phyloP scores from a whole-genome alignment of 2,888 invertebrate genomes.

The Calephelis perditalis region DNA sequence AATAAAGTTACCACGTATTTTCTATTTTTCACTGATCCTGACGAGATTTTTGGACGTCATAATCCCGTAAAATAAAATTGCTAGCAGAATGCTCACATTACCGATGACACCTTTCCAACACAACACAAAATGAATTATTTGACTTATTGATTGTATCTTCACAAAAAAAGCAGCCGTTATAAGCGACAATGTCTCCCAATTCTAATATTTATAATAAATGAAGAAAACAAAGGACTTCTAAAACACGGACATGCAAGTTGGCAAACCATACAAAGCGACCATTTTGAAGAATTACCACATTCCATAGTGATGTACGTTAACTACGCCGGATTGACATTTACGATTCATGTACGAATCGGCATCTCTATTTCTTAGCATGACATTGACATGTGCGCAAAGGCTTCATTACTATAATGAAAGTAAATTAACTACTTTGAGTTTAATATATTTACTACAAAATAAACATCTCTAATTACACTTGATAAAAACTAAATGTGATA shows the following conservation, averaged over 20 bases:
- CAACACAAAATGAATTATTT: conserved; percentile 40
- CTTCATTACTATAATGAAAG: no score
- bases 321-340: conserved; percentile 49
- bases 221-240: conserved; percentile 74
- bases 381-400: no score
- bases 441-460: no score
- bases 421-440: no score
- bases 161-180: conserved; percentile 39
- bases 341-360: conserved; percentile 24
- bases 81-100: conserved; percentile 71
- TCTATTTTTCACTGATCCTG: conserved; percentile 53
- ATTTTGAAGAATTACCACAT: conserved; percentile 87
- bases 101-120: conserved; percentile 71
- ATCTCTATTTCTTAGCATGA: neutral
- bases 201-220: conserved; percentile 47
- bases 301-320: conserved; percentile 74
- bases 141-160: conserved; percentile 39
- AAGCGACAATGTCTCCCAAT: conserved; percentile 42
- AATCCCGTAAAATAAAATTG: conserved; percentile 65
- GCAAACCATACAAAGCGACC: conserved; percentile 83
- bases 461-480: no score
- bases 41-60: conserved; percentile 58
- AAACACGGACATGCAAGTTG: conserved; percentile 79
- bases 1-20: conserved; percentile 50
- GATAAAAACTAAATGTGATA: no score